Conservation (phyloP, 1,140 invertebrate species). For the Habropoda laboriosa region DNA sequence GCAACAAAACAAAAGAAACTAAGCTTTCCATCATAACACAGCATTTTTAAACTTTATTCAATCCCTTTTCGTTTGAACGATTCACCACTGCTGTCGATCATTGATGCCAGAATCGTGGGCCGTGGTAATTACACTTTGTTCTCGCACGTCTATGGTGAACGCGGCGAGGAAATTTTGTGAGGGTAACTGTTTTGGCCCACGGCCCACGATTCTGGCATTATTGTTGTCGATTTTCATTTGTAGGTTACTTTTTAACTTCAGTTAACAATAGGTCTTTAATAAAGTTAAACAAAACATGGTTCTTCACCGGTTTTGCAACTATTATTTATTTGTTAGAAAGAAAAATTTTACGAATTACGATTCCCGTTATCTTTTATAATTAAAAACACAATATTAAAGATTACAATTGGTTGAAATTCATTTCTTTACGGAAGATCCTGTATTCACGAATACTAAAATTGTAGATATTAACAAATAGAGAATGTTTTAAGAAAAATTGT, state of each 20-base stretch:
- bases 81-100: conserved; percentile 1
- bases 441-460: background rate
- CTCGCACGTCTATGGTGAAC: conserved; percentile 67
- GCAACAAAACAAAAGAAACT: conserved; percentile 66
- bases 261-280: too few species aligned
- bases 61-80: background rate
- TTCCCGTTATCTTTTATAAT: background rate
- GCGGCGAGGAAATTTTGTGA: conserved; percentile 67
- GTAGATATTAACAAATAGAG: background rate
- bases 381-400: background rate
- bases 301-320: too few species aligned
- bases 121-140: conserved; percentile 61
- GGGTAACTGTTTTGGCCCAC: too few species aligned
- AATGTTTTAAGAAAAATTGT: too few species aligned
- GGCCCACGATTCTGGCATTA: too few species aligned
- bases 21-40: conserved; percentile 65
- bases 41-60: conserved; percentile 49
- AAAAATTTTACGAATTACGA: background rate
- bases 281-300: background rate
- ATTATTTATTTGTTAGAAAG: too few species aligned
- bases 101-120: too few species aligned
- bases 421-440: background rate
- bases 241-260: background rate
- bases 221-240: too few species aligned
- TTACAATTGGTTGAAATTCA: background rate